Conservation (phyloP, 1,140 invertebrate genomes). For the Adelges cooleyi region DNA sequence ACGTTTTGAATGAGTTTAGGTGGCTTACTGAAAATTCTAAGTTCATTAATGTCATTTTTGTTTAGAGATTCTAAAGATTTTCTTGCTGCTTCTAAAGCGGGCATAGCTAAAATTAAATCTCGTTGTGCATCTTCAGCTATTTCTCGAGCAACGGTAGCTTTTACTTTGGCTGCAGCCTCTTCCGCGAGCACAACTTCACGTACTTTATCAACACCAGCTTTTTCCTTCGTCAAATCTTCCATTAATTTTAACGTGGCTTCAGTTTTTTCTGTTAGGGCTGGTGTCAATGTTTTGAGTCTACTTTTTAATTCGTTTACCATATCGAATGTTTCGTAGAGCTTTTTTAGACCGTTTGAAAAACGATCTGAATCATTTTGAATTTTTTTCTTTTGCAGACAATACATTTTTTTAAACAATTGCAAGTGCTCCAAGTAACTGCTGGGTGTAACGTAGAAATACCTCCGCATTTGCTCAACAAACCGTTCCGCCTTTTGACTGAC, state of each 20-base stretch:
- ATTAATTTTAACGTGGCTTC: slow-evolving; percentile 67
- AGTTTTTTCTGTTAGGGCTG: slow-evolving; percentile 70
- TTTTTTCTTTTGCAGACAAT: slow-evolving; percentile 52
- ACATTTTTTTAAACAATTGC: slow-evolving; percentile 58
- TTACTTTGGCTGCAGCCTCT: slow-evolving; percentile 63
- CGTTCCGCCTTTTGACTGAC: slow-evolving; percentile 60
- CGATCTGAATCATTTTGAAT: slow-evolving; percentile 48
- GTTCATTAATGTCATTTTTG: slow-evolving; percentile 80
- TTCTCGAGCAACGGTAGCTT: slow-evolving; percentile 66
- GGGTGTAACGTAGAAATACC: slow-evolving; percentile 81
- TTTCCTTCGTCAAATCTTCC: slow-evolving; percentile 62
- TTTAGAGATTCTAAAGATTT: slow-evolving; percentile 73
- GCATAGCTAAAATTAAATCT: slow-evolving; percentile 73
- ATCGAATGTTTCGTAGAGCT: slow-evolving; percentile 73
- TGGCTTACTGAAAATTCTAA: slow-evolving; percentile 74
- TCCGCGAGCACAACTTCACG: slow-evolving; percentile 60
- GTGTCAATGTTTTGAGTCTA: slow-evolving; percentile 72
- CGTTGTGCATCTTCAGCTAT: slow-evolving; percentile 76
- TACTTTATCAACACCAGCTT: slow-evolving; percentile 70
- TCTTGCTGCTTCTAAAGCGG: slow-evolving; percentile 68
- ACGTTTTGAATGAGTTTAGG: slow-evolving; percentile 77
- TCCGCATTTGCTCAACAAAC: slow-evolving; percentile 67
- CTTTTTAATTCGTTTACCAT: slow-evolving; percentile 76
- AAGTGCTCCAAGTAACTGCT: slow-evolving; percentile 78
- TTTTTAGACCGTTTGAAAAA: slow-evolving; percentile 65